Evolutionary conservation across 2,888 invertebrate species (phyloP).

Genomic region (Drosophila pullipes): DNA sequence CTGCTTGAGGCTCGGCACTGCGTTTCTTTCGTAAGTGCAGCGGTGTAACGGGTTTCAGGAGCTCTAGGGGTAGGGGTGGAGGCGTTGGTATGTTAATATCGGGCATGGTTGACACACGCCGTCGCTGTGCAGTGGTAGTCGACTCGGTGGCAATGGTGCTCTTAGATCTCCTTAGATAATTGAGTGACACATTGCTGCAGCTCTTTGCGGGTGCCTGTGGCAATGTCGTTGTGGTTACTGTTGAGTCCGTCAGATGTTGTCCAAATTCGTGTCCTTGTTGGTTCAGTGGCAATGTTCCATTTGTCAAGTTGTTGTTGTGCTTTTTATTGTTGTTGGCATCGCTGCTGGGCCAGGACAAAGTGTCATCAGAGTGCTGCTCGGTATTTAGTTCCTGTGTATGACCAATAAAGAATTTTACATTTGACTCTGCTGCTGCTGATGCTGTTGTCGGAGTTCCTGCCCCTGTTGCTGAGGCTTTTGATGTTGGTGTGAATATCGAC

Average conservation of each 20-base stretch:
- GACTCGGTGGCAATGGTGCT: conserved; percentile 42
- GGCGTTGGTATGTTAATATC: conserved; percentile 77
- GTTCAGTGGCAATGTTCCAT: conserved; percentile 58
- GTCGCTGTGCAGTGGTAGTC: conserved; percentile 37
- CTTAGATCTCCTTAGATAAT: conserved; percentile 69
- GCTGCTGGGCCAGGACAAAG: conserved; percentile 64
- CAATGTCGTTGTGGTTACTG: conserved; percentile 9
- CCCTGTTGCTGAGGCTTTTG: neutral
- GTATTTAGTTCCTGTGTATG: conserved; percentile 71
- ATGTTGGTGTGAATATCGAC: conserved; percentile 36
- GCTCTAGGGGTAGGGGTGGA: conserved; percentile 71
- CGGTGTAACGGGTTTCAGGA: conserved; percentile 65
- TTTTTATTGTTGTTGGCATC: conserved; percentile 65
- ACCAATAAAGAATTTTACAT: conserved; percentile 82
- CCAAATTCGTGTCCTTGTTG: conserved; percentile 28
- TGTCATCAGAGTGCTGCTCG: conserved; percentile 53
- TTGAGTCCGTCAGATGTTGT: conserved; percentile 21
- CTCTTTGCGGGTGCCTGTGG: conserved; percentile 47
- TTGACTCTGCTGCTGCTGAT: conserved; percentile 43
- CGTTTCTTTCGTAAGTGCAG: conserved; percentile 69
- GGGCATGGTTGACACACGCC: conserved; percentile 73
- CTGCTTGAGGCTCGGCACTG: conserved; percentile 40
- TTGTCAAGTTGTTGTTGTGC: conserved; percentile 46
- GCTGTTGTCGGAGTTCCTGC: neutral
- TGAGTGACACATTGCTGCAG: conserved; percentile 66